Conservation (phyloP, 2,113 vertebrate genomes). For the Podarcis raffonei region DNA sequence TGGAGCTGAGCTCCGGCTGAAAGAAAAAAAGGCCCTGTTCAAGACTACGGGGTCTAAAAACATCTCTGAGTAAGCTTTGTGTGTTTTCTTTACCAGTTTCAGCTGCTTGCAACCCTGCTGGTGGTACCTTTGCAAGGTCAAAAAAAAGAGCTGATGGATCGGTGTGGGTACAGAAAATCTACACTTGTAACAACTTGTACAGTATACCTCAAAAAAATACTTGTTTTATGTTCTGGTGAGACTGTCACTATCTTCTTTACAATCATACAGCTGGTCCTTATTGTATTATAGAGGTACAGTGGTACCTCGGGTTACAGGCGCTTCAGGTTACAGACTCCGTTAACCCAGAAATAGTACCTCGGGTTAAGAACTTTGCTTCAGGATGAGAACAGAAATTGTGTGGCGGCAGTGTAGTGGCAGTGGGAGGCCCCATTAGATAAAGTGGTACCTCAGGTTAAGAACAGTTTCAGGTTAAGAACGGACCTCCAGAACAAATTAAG, state of each 20-base stretch:
- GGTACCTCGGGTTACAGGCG: no score
- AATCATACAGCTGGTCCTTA: fast-evolving
- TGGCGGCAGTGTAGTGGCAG: no score
- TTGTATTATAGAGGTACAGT: neutral
- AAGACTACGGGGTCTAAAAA: neutral
- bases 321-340: no score
- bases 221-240: neutral
- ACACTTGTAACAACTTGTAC: neutral
- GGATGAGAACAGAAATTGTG: no score
- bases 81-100: neutral
- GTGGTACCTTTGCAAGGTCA: neutral
- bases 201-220: neutral
- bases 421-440: no score
- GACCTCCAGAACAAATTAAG: no score
- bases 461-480: no score
- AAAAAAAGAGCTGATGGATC: neutral
- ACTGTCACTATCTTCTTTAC: neutral
- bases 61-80: fast-evolving
- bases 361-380: no score
- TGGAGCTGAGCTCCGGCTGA: no score
- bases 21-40: no score
- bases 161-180: neutral
- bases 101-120: fast-evolving
- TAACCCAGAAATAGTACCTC: no score
- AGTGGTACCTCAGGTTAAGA: no score